These are phyloP conservation scores for Ichneumoninae sp. DNA, from an alignment of 2,888 invertebrate species.

Conservation along the genomic window DNA sequence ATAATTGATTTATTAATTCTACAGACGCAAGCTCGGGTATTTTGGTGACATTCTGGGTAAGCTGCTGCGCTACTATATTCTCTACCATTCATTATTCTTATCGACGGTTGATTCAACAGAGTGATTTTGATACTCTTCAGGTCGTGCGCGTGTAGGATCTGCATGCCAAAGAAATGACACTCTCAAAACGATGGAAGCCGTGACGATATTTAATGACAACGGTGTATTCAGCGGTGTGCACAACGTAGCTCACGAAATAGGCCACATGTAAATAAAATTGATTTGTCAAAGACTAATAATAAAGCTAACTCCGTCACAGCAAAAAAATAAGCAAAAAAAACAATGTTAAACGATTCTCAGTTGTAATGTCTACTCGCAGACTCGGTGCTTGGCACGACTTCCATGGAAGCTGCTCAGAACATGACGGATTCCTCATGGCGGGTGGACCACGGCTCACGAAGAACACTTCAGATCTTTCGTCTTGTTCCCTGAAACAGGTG, in stretches of 20 bases:
- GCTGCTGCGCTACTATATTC: too few relatives aligned
- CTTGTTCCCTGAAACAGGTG: conserved; percentile 10
- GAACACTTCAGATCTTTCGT: conserved; percentile 48
- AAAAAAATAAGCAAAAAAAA: neutral
- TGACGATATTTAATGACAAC: conserved; percentile 35
- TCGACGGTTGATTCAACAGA: neutral
- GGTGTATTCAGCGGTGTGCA: conserved; percentile 40
- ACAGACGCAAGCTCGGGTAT: neutral
- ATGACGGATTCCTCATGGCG: conserved; percentile 38
- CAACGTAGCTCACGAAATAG: conserved; percentile 55
- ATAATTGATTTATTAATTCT: neutral
- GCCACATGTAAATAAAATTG: conserved; percentile 51
- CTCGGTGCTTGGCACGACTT: conserved; percentile 37
- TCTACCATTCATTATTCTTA: neutral
- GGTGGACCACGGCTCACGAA: conserved; percentile 6
- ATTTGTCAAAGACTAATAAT: neutral
- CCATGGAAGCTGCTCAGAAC: neutral
- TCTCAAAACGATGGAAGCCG: neutral
- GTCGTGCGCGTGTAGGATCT: neutral
- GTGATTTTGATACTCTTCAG: neutral
- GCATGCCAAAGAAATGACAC: neutral
- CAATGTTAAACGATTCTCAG: too few relatives aligned
- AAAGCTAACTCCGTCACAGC: too few relatives aligned
- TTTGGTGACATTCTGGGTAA: neutral
- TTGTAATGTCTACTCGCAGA: conserved; percentile 13